These are phyloP conservation scores for Cyprinodon tularosa DNA, from an alignment of 2,113 vertebrate species.

Conservation along the genomic window DNA sequence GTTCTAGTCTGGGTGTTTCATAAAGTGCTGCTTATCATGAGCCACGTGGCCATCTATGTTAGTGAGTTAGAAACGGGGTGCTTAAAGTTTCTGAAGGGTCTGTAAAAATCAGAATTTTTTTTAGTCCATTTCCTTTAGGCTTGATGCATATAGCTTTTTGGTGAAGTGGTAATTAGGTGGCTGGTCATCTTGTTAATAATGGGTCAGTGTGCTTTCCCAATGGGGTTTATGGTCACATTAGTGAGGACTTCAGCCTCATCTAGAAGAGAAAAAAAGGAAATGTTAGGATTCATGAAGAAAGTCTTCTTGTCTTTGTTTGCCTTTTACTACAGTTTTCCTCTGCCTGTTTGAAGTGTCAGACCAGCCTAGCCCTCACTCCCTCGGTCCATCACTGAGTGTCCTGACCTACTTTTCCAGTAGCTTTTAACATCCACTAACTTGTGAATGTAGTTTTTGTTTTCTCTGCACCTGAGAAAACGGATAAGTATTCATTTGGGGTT, in stretches of 20 bases:
- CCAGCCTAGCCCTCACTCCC: constrained; percentile 4
- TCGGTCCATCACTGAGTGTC: constrained; percentile 9
- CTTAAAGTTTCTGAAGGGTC: neutral
- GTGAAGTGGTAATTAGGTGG: neutral
- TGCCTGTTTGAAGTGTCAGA: constrained; percentile 14
- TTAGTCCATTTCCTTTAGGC: neutral
- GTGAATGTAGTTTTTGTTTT: neutral
- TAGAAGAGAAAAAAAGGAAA: neutral
- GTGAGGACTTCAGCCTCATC: constrained; percentile 9
- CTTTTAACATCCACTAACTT: neutral
- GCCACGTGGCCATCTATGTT: neutral
- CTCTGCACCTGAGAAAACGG: neutral
- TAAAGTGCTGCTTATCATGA: constrained; percentile 1
- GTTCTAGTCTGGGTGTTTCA: constrained; percentile 14
- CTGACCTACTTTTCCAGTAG: constrained; percentile 42
- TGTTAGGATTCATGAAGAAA: neutral
- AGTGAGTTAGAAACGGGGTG: neutral
- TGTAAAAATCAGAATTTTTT: neutral
- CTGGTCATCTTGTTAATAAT: constrained; percentile 26
- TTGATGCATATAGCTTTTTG: neutral
- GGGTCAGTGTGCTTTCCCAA: constrained; percentile 20
- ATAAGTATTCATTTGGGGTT: constrained; percentile 19
- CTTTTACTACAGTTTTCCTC: neutral
- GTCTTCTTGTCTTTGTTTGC: constrained; percentile 22
- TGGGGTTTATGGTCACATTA: constrained; percentile 12